Percentiles rank a stretch among this genome's conserved stretches.
Evolutionary conservation across 1,140 invertebrate species (phyloP).

Genomic region (Copidosoma floridanum): DNA sequence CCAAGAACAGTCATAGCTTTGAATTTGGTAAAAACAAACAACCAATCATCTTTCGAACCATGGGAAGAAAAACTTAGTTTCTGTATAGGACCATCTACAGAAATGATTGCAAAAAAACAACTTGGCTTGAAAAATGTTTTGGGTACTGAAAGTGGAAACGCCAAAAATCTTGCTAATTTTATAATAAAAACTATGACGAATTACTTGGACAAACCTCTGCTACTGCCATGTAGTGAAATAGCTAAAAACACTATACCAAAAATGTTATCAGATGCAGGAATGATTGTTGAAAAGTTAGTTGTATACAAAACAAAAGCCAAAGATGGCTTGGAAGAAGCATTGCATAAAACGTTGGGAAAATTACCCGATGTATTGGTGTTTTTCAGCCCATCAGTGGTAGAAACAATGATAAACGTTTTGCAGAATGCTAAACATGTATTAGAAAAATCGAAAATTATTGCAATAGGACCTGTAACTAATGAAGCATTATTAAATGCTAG

Average conservation of each 20-base stretch:
- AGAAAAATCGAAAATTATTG: slow-evolving; percentile 41
- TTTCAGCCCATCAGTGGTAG: slow-evolving; percentile 51
- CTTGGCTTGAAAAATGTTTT: slow-evolving; percentile 40
- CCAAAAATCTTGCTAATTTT: slow-evolving; percentile 43
- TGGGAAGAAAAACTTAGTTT: slow-evolving; percentile 41
- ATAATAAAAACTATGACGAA: slow-evolving; percentile 34
- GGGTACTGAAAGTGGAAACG: slow-evolving; percentile 46
- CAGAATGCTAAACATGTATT: slow-evolving; percentile 26
- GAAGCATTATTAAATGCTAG: slow-evolving; percentile 39
- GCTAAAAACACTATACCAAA: slow-evolving; percentile 46
- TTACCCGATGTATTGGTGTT: slow-evolving; percentile 43
- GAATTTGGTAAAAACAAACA: slow-evolving; percentile 24
- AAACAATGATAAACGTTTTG: slow-evolving; percentile 35
- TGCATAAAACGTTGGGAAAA: slow-evolving; percentile 31
- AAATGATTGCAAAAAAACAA: slow-evolving; percentile 34
- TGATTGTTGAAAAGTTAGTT: slow-evolving; percentile 41
- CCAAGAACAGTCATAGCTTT: slow-evolving; percentile 47
- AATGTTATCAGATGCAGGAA: slow-evolving; percentile 33
- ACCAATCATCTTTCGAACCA: slow-evolving; percentile 24
- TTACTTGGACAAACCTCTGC: slow-evolving; percentile 33
- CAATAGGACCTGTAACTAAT: slow-evolving; percentile 50
- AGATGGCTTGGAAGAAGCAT: slow-evolving; percentile 38
- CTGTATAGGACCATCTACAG: slow-evolving; percentile 49
- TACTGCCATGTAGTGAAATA: slow-evolving; percentile 52
- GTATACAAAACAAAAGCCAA: slow-evolving; percentile 44